These are phyloP conservation scores for Acromyrmex echinatior DNA, from an alignment of 1,140 invertebrate genomes.

Conservation along the genomic window DNA sequence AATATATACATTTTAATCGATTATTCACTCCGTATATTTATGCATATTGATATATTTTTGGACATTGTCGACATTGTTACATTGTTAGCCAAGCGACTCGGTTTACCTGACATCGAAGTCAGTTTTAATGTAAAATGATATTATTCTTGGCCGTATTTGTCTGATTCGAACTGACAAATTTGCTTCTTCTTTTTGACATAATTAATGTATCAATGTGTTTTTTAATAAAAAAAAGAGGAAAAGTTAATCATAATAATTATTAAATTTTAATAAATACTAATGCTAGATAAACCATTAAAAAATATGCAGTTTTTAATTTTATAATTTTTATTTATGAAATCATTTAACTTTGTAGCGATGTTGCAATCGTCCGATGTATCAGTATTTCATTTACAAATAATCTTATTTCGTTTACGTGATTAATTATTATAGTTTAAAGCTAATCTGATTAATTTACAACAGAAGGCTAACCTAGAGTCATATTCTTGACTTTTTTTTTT, in stretches of 20 bases:
- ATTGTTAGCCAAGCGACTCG: slow-evolving; percentile 48
- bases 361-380: neutral
- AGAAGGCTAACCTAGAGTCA: neutral
- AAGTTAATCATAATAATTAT: neutral
- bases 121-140: slow-evolving; percentile 54
- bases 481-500: slow-evolving; percentile 15
- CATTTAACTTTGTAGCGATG: neutral
- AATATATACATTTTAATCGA: neutral
- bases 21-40: neutral
- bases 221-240: neutral
- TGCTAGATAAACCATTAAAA: neutral
- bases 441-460: slow-evolving; percentile 10
- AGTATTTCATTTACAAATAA: neutral
- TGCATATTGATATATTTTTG: slow-evolving; percentile 56
- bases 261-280: slow-evolving; percentile 4
- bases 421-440: neutral
- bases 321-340: neutral
- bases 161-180: slow-evolving; percentile 4
- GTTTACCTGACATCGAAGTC: slow-evolving; percentile 62
- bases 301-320: neutral
- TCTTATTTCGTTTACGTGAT: neutral
- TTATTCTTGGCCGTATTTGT: slow-evolving; percentile 50
- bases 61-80: slow-evolving; percentile 36
- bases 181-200: neutral
- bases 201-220: slow-evolving; percentile 24